Percentiles rank a stretch among this genome's conserved stretches.
These are phyloP conservation scores for Dusona sp. DNA, from an alignment of 2,888 invertebrate species.

Conservation along the genomic window DNA sequence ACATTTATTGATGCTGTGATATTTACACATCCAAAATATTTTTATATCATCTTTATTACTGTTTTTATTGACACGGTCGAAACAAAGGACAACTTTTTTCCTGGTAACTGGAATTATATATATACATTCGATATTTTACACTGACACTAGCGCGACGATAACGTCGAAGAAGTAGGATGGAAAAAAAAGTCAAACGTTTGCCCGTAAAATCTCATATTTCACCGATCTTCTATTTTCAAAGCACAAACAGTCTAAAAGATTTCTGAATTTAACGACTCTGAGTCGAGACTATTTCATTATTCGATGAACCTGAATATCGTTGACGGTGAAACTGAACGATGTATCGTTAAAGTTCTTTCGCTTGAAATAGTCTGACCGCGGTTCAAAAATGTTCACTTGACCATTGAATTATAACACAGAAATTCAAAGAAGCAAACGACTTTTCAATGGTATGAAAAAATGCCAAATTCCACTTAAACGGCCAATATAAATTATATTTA, in stretches of 20 bases:
- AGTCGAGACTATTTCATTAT: slow-evolving; percentile 53
- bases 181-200: slow-evolving; percentile 30
- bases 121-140: not conserved
- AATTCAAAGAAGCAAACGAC: slow-evolving; percentile 42
- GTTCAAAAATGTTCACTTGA: slow-evolving; percentile 38
- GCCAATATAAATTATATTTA: not conserved
- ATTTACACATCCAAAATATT: not conserved
- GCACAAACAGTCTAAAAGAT: slow-evolving; percentile 39
- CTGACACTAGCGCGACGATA: not conserved
- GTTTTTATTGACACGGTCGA: no score
- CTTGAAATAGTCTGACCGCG: slow-evolving; percentile 14
- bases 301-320: slow-evolving; percentile 47
- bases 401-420: slow-evolving; percentile 21
- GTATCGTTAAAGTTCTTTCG: slow-evolving; percentile 61
- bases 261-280: slow-evolving; percentile 56
- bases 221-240: slow-evolving; percentile 59
- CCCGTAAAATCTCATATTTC: slow-evolving; percentile 63
- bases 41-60: not conserved
- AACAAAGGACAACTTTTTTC: slow-evolving; percentile 44
- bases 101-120: not conserved
- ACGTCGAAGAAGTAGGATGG: slow-evolving; percentile 18
- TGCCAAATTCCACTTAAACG: not conserved
- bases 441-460: slow-evolving; percentile 38
- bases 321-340: slow-evolving; percentile 42
- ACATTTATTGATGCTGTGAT: not conserved